A percentile compares a stretch with the other conserved stretches of the same genome.
phyloP scores from a whole-genome alignment of 2,113 vertebrate species.

The Gallinago paraguaiae region DNA sequence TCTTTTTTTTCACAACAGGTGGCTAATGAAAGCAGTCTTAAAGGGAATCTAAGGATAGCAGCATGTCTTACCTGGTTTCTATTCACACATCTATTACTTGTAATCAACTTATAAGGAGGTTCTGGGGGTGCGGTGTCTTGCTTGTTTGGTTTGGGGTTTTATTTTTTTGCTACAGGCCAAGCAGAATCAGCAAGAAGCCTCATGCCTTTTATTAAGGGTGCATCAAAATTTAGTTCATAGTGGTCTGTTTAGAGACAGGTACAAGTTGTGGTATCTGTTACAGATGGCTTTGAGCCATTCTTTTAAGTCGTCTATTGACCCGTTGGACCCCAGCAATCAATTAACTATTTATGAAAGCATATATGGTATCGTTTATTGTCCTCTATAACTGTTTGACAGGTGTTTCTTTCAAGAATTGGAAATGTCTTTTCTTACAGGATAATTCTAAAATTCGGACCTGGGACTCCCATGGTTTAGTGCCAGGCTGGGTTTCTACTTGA shows the following conservation, averaged over 20 bases:
- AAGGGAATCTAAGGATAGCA: not conserved
- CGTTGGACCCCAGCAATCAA: not conserved
- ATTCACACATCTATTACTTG: not conserved
- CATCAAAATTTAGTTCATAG: not conserved
- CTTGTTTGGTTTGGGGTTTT: not conserved
- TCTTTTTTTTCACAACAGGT: not conserved
- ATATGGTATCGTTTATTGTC: not conserved
- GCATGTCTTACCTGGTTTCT: not conserved
- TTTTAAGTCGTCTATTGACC: not conserved
- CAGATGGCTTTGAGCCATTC: not conserved
- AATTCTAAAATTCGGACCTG: not conserved
- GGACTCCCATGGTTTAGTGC: not conserved
- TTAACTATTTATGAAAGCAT: slow-evolving; percentile 5
- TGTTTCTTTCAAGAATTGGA: not conserved
- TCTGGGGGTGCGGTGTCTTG: not conserved
- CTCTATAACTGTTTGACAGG: not conserved
- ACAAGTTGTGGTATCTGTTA: not conserved
- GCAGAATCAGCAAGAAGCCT: not conserved
- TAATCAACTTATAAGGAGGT: not conserved
- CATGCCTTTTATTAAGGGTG: not conserved
- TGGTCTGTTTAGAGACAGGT: not conserved
- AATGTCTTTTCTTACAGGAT: not conserved
- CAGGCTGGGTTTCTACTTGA: not conserved
- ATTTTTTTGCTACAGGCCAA: not conserved
- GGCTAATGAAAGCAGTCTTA: not conserved